A percentile compares a stretch with the other conserved stretches of the same genome.
Evolutionary conservation across 2,888 invertebrate species (phyloP).

Genomic region (Eupithecia exiguata): DNA sequence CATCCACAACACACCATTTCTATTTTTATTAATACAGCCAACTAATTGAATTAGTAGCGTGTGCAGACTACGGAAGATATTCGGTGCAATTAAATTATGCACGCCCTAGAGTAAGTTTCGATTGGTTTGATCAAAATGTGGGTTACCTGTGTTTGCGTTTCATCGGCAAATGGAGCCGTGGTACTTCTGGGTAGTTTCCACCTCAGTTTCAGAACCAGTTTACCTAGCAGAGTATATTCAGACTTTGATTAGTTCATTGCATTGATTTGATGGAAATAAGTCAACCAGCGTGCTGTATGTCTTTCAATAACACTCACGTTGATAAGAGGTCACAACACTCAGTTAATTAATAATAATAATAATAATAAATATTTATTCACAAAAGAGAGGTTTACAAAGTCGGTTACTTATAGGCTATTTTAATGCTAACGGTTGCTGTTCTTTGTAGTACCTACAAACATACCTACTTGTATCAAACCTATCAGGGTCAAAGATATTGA

Average conservation of each 20-base stretch:
- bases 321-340: not conserved
- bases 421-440: too few species aligned
- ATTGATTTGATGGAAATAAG: conserved; percentile 22
- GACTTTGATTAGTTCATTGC: conserved; percentile 34
- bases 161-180: conserved; percentile 64
- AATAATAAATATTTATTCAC: too few species aligned
- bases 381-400: too few species aligned
- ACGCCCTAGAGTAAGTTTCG: conserved; percentile 46
- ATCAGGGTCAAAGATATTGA: too few species aligned
- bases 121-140: conserved; percentile 57
- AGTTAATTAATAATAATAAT: too few species aligned
- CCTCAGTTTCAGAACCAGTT: conserved; percentile 54
- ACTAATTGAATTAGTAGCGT: conserved; percentile 18
- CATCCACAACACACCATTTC: not conserved
- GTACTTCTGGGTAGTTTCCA: conserved; percentile 55
- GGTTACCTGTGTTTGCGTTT: conserved; percentile 63
- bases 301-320: not conserved
- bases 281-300: not conserved
- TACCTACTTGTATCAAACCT: too few species aligned
- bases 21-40: not conserved
- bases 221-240: conserved; percentile 49
- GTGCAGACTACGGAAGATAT: conserved; percentile 45
- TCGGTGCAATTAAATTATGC: conserved; percentile 58
- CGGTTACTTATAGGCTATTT: too few species aligned
- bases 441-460: too few species aligned